phyloP scores from a whole-genome alignment of 1,140 invertebrate genomes.

The Papilio aristodemus region DNA sequence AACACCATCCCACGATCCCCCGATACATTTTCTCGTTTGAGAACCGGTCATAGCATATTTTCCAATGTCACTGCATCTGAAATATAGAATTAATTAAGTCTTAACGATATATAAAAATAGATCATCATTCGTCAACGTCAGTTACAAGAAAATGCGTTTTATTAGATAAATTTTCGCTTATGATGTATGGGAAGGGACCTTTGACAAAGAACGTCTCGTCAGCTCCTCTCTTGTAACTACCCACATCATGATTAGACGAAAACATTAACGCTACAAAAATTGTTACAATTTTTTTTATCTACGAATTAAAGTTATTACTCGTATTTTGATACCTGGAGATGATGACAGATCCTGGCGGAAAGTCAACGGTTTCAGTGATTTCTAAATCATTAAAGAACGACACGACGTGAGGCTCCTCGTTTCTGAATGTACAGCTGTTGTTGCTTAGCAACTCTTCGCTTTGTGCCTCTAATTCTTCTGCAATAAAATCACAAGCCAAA shows the following conservation, averaged over 20 bases:
- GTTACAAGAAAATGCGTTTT: no score
- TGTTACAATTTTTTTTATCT: not conserved
- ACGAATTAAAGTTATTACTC: not conserved
- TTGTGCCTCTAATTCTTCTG: constrained; percentile 79
- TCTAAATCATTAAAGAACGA: constrained; percentile 89
- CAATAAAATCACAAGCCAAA: constrained; percentile 36
- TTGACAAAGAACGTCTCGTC: no score
- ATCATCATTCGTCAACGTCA: no score
- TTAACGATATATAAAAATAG: not conserved
- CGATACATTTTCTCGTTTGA: constrained; percentile 84
- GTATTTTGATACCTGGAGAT: constrained; percentile 80
- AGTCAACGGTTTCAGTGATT: constrained; percentile 88
- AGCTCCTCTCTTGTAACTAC: no score
- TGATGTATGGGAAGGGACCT: no score
- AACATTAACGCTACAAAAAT: no score
- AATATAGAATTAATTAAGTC: constrained; percentile 16
- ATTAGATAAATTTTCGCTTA: no score
- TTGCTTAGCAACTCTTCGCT: constrained; percentile 81
- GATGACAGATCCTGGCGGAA: constrained; percentile 86
- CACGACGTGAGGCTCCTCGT: constrained; percentile 88
- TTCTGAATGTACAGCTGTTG: constrained; percentile 87
- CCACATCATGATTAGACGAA: no score
- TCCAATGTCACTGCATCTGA: constrained; percentile 90
- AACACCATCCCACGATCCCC: constrained; percentile 89
- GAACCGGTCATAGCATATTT: constrained; percentile 84